Conservation (phyloP, 2,888 invertebrate genomes). For the Diaphora mendica region DNA sequence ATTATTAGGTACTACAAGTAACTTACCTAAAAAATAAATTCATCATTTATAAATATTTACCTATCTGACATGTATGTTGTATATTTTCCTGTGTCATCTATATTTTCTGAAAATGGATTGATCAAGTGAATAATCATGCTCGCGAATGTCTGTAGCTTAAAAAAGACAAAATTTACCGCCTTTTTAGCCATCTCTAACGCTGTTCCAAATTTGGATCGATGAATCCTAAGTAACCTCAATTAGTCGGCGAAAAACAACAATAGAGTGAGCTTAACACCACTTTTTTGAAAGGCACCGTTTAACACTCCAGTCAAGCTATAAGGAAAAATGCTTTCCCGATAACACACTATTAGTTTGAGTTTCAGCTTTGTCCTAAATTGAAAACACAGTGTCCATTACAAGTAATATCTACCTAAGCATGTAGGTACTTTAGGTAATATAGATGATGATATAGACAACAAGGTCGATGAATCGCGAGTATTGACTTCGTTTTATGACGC, state of each 20-base stretch:
- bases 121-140: not conserved
- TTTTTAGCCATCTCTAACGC: not conserved
- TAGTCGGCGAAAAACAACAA: not conserved
- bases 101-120: not conserved
- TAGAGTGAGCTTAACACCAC: too few relatives aligned
- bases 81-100: not conserved
- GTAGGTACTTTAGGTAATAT: slow-evolving; percentile 2
- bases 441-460: too few relatives aligned
- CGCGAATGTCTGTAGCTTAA: not conserved
- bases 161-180: not conserved
- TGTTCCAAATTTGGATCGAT: not conserved
- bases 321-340: not conserved
- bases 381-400: not conserved
- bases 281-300: not conserved
- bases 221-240: not conserved
- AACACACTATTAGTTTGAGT: not conserved
- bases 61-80: not conserved
- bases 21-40: not conserved
- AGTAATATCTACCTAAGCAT: not conserved
- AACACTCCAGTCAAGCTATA: not conserved
- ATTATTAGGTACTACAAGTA: not conserved
- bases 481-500: slow-evolving; percentile 40
- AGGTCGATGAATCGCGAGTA: slow-evolving; percentile 30
- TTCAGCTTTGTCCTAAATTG: not conserved
- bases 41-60: not conserved